Base-by-base conservation (phyloP, 1,140 invertebrate genomes). In the Hylyphantes graminicola region DNA sequence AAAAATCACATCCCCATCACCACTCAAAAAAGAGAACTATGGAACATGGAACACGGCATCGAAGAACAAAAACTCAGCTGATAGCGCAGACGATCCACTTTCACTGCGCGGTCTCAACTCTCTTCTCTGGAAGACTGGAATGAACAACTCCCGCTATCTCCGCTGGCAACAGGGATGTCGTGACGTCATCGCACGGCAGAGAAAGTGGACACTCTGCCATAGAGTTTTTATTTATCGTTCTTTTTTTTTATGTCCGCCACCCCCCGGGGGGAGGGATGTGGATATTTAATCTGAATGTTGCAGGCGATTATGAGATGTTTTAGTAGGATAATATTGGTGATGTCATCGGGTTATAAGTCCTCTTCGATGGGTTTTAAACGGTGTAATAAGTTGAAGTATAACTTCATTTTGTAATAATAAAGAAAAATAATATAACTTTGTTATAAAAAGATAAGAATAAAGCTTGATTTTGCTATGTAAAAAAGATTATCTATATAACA, bases 71-170 rank as follows among this genome's bases (percentile, higher is more conserved):
- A 78, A 67, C 61, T 67, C 63, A 54, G 59, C 74, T 61, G 54
- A 35, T 35, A 35, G 35, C 50, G 76, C 76, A 78, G 63, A 57
- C 76, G 76, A 78, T 76, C 51, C 50, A 78, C 76, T 78, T 65
- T 67, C 74, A 55, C 76, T 78, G 48, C 48, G 76, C 76, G 19
- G 54, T 70, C 35, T 35, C 35, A 2, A 35, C n/a, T 78, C 61
- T 61, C 76, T 78, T 64, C 63, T 78, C 63, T 78, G 76, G 76
- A 78, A 78, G 76, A 78, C 76, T 78, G 76, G 76, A 61, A 64
- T 35, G 35, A 35, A 17, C 76, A 51, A 63, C 76, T 78, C 59
- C 15, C 59, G 67, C 76, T 50, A 17, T 78, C 76, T 67, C 59
- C 65, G 53, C 61, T 78, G 76, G 76, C 76, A 78, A 78, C 76